Conservation (phyloP, 2,797 vertebrate species). For the Kryptopterus vitreolus region DNA sequence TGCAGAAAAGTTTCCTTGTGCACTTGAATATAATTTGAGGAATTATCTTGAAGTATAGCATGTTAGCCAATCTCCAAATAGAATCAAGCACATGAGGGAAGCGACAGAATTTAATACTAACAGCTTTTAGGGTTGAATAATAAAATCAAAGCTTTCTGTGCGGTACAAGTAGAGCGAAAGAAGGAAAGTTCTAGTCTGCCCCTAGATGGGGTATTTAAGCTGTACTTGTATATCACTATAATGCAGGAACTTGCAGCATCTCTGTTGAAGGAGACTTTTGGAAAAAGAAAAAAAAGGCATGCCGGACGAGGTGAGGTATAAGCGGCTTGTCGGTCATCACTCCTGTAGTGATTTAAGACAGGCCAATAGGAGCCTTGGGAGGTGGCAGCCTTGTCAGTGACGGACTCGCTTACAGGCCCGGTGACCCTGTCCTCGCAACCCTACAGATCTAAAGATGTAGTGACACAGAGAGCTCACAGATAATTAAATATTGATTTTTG, state of each 20-base stretch:
- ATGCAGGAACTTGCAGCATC: constrained; percentile 23
- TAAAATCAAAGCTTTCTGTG: constrained; percentile 12
- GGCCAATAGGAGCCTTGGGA: constrained; percentile 58
- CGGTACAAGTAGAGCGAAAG: not conserved
- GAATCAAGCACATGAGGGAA: constrained; percentile 15
- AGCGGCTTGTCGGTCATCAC: constrained; percentile 51
- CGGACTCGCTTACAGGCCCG: constrained; percentile 76
- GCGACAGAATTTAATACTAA: constrained; percentile 8
- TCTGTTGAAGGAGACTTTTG: constrained; percentile 47
- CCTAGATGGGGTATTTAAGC: constrained; percentile 53
- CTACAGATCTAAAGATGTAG: constrained; percentile 83
- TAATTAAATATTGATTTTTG: constrained; percentile 94
- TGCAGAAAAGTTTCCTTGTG: not conserved
- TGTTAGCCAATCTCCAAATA: not conserved
- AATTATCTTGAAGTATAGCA: not conserved
- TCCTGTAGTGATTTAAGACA: constrained; percentile 55
- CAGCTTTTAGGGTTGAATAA: constrained; percentile 5
- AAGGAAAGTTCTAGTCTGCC: constrained; percentile 34
- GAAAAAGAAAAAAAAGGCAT: constrained; percentile 7
- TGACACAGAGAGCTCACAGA: constrained; percentile 86
- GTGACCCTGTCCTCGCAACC: constrained; percentile 71
- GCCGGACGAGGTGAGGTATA: constrained; percentile 35
- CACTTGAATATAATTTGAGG: not conserved
- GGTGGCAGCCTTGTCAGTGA: constrained; percentile 69
- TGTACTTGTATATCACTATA: constrained; percentile 29